These are phyloP conservation scores for Actenoides lindsayi DNA, from an alignment of 2,113 vertebrate genomes.

Conservation along the genomic window DNA sequence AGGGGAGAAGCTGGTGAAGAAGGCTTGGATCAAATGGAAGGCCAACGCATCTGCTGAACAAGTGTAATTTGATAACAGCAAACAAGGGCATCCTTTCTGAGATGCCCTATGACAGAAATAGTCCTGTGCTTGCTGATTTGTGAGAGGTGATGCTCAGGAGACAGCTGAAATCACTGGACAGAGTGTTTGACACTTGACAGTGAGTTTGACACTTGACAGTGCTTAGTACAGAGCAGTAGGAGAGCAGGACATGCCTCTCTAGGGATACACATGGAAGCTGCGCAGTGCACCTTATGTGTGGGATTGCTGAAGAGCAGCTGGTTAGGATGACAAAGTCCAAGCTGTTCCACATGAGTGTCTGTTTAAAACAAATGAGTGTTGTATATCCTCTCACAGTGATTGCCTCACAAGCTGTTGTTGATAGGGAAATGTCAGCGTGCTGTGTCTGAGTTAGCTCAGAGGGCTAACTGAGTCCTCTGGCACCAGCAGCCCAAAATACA, in stretches of 20 bases:
- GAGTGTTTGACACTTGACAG: accelerated
- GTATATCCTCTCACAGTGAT: neutral
- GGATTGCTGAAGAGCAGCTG: slow-evolving; percentile 17
- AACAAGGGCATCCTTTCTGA: neutral
- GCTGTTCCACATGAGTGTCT: neutral
- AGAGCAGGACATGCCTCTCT: neutral
- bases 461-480: slow-evolving; percentile 35
- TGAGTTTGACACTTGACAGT: accelerated
- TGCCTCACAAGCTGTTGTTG: slow-evolving; percentile 32
- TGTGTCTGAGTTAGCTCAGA: neutral
- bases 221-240: neutral
- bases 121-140: neutral
- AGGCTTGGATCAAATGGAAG: neutral
- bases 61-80: neutral
- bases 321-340: slow-evolving; percentile 8
- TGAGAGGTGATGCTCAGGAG: neutral
- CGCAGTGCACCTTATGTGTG: slow-evolving; percentile 14
- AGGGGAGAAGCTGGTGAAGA: neutral
- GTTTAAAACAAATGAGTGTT: slow-evolving; percentile 21
- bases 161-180: neutral
- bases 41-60: neutral
- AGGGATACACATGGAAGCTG: neutral
- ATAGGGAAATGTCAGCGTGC: slow-evolving; percentile 24
- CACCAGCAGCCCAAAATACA: slow-evolving; percentile 21
- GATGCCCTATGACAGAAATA: neutral